Conservation (phyloP, 2,113 vertebrate species). For the Ctenomys sociabilis region DNA sequence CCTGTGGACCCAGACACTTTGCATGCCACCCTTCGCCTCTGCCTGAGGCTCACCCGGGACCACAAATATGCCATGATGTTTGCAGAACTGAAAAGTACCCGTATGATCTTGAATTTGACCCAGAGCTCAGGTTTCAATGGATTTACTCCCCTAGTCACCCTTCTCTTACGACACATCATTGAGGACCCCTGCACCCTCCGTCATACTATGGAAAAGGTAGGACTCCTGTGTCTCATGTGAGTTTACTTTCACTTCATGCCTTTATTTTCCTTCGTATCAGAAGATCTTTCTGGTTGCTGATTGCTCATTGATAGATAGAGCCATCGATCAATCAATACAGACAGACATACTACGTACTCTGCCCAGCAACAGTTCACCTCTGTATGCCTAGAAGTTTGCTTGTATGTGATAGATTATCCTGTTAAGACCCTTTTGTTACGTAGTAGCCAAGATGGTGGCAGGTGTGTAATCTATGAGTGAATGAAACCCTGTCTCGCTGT, state of each 20-base stretch:
- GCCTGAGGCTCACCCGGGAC: conserved; percentile 93
- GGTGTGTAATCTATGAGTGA: not conserved
- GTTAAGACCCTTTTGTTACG: not conserved
- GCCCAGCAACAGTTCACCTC: not conserved
- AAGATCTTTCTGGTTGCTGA: not conserved
- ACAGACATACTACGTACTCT: not conserved
- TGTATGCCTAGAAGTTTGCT: not conserved
- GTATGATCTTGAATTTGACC: conserved; percentile 94
- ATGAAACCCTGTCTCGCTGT: not conserved
- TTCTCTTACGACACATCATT: conserved; percentile 96
- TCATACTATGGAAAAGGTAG: conserved; percentile 97
- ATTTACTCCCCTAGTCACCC: conserved; percentile 94
- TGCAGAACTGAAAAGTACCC: conserved; percentile 94
- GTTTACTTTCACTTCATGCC: not conserved
- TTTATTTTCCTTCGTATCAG: conserved; percentile 55
- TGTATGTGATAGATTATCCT: not conserved
- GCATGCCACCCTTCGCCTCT: conserved; percentile 94
- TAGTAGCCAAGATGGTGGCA: not conserved
- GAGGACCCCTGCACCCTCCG: conserved; percentile 95
- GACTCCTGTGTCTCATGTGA: not conserved
- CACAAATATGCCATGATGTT: conserved; percentile 97
- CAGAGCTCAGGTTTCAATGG: conserved; percentile 96
- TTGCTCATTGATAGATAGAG: no score
- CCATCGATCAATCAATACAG: no score
- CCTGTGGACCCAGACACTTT: conserved; percentile 96